Conservation (phyloP, 2,113 vertebrate genomes). For the Pipa parva region DNA sequence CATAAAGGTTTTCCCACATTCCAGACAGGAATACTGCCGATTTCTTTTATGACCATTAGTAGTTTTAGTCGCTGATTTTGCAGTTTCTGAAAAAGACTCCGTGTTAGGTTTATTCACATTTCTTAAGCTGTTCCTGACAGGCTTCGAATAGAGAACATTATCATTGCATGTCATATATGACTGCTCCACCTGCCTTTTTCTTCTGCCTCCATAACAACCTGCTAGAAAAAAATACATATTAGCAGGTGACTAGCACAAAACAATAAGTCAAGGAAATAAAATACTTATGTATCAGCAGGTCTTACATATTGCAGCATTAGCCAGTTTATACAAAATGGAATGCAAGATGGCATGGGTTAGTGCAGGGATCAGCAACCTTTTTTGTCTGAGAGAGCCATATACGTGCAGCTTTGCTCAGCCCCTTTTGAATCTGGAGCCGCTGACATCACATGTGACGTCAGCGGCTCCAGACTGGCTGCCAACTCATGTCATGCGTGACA, state of each 20-base stretch:
- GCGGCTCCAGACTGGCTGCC: no score
- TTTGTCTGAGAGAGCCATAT: no score
- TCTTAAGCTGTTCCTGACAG: not conserved
- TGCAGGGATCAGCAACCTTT: no score
- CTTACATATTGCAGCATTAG: not conserved
- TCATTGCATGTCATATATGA: constrained; percentile 9
- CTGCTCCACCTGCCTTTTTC: not conserved
- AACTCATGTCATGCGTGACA: no score
- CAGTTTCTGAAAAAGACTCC: no score
- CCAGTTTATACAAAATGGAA: not conserved
- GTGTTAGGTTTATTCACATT: not conserved
- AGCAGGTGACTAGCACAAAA: not conserved
- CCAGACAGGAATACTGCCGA: not conserved
- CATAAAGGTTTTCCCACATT: not conserved
- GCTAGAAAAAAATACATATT: not conserved
- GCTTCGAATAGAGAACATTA: not conserved
- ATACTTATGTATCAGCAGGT: not conserved
- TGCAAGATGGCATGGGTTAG: not conserved
- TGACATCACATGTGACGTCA: no score
- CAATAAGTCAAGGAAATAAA: not conserved
- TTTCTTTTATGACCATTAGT: not conserved
- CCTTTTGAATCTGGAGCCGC: no score
- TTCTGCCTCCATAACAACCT: not conserved
- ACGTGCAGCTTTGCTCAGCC: no score
- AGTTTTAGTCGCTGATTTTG: not conserved